A percentile compares a stretch with the other conserved stretches of the same genome.
phyloP scores from a whole-genome alignment of 2,888 invertebrate species.

The Ichneumoninae sp. region DNA sequence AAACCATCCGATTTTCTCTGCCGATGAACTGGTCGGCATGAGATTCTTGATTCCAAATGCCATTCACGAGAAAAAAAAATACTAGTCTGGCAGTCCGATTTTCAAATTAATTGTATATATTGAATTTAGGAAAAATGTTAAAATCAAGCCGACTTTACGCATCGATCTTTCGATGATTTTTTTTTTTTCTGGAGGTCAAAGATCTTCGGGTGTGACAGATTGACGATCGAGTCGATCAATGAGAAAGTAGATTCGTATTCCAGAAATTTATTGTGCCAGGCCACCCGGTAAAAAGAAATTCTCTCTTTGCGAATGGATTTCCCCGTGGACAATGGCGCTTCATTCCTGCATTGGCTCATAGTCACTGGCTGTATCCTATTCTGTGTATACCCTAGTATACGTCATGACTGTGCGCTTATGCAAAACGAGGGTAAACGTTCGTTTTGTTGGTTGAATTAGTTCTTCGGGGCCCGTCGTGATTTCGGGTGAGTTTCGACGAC shows the following conservation, averaged over 20 bases:
- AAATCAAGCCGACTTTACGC: neutral
- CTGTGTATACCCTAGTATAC: slow-evolving; percentile 53
- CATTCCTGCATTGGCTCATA: slow-evolving; percentile 11
- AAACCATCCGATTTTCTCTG: neutral
- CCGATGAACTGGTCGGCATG: neutral
- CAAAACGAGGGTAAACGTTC: slow-evolving; percentile 82
- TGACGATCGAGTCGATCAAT: slow-evolving; percentile 7
- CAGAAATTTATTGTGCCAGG: slow-evolving; percentile 8
- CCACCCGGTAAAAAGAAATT: slow-evolving; percentile 11
- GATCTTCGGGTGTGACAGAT: neutral
- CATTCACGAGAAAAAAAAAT: neutral
- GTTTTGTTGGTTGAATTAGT: slow-evolving; percentile 82
- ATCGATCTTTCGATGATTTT: neutral
- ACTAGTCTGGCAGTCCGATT: neutral
- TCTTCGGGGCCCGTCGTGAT: slow-evolving; percentile 62
- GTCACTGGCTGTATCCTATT: slow-evolving; percentile 12
- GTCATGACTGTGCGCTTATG: slow-evolving; percentile 80
- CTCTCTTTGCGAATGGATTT: slow-evolving; percentile 18
- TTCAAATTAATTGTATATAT: neutral
- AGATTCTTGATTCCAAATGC: neutral
- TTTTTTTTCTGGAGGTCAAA: neutral
- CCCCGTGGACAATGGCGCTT: slow-evolving; percentile 49
- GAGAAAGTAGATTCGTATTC: slow-evolving; percentile 6
- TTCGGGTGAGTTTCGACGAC: slow-evolving; percentile 36
- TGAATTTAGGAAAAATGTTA: neutral